Base-by-base conservation (phyloP, 2,888 invertebrate species). In the Andrena chrysosceles region DNA sequence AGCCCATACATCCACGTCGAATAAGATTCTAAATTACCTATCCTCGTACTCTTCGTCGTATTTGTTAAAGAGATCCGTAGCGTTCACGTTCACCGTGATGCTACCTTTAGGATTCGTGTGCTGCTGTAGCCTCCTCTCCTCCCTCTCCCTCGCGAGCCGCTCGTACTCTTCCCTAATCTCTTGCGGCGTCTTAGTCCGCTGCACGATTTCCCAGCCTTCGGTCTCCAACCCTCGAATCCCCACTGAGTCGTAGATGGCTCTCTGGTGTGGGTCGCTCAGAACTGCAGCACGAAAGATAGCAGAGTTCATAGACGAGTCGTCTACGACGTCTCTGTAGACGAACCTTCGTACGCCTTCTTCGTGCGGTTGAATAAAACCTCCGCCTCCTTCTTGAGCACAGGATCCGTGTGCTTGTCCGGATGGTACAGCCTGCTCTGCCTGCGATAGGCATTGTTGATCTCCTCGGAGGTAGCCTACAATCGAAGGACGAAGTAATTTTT, bases 151-250 rank as follows among this genome's bases (percentile, higher is more conserved):
- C 23, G 97, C 97, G 73, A 97, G 93, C 84, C 98, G 96, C 94
- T 99, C 99, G 95, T 98, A 99, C 94, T 99, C 99, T 81, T 99
- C 99, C 77, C 99, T 95, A 78, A 99, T 99, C 95, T 99, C 99
- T 88, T 98, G 96, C 1, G 99, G 98, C 2, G 99, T 99, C 93
- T 97, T 97, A 1, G 97, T 98, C 52, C 98, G 95, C 90, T 98
- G 97, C 42, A 99, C 97, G 48, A 99, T 95, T 95, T 99, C 98
- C 98, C 99, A 99, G 73, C 99, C 99, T 91, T 99, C 98, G 0
- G 98, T 98, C 94, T 98, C 97, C 35, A 99, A 95, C 0, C 99
- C 99, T 91, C 97, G 96, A 73, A 97, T 93, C 93, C 96, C 96
- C 86, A 96, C 90, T 0, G 96, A 96, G 95, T 99, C 99, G 94